Evolutionary conservation across 1,140 invertebrate genomes (phyloP).

Genomic region (Macrocentrus cingulum): DNA sequence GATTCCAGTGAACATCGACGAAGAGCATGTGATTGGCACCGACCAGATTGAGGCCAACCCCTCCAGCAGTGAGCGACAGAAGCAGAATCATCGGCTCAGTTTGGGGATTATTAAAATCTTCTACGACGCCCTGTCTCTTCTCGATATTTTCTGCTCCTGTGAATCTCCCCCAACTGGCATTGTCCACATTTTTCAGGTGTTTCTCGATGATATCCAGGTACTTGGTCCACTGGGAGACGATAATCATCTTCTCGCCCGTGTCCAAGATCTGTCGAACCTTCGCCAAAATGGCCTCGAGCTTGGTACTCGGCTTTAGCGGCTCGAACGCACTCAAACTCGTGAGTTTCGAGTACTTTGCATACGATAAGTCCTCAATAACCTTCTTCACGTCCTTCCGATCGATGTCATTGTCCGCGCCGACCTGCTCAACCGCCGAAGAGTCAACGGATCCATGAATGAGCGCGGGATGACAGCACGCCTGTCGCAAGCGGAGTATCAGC

Average conservation of each 20-base stretch:
- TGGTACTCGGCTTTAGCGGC: slow-evolving; percentile 63
- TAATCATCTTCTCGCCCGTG: slow-evolving; percentile 70
- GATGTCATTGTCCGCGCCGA: slow-evolving; percentile 56
- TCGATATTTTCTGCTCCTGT: slow-evolving; percentile 67
- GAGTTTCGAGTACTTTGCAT: too few relatives aligned
- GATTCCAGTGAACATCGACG: slow-evolving; percentile 94
- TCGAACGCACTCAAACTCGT: too few relatives aligned
- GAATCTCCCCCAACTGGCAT: slow-evolving; percentile 63
- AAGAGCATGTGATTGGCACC: slow-evolving; percentile 89
- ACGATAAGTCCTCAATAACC: slow-evolving; percentile 15
- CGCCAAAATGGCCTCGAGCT: slow-evolving; percentile 65
- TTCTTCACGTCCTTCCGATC: slow-evolving; percentile 36
- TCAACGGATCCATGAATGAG: slow-evolving; percentile 71
- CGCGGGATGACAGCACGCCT: slow-evolving; percentile 85
- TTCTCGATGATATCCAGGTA: slow-evolving; percentile 69
- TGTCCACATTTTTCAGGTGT: slow-evolving; percentile 59
- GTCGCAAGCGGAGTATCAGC: slow-evolving; percentile 76
- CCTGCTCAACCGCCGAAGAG: too few relatives aligned
- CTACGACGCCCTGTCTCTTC: slow-evolving; percentile 71
- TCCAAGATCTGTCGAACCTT: slow-evolving; percentile 60
- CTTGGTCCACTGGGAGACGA: slow-evolving; percentile 86
- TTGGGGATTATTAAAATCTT: slow-evolving; percentile 72
- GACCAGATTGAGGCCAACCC: slow-evolving; percentile 82
- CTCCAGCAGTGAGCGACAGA: slow-evolving; percentile 67
- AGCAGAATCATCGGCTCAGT: slow-evolving; percentile 66